phyloP scores from a whole-genome alignment of 1,140 invertebrate genomes.

The Agrilus planipennis region DNA sequence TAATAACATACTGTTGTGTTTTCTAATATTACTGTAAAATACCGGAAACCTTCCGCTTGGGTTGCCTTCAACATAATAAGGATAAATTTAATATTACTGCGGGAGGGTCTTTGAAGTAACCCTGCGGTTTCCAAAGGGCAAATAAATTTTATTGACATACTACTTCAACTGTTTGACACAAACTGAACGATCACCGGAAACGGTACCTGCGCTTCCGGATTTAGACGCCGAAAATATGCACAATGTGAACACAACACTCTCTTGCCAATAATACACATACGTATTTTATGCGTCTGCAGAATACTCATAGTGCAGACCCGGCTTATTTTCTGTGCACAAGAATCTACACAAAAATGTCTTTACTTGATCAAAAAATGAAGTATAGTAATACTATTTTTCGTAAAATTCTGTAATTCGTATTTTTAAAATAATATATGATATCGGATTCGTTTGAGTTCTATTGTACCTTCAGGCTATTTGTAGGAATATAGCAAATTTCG shows the following conservation, averaged over 20 bases:
- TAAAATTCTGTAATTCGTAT: no score
- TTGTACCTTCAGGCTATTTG: no score
- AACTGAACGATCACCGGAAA: background rate
- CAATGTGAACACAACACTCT: background rate
- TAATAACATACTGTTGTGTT: background rate
- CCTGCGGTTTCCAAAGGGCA: background rate
- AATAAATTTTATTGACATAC: no score
- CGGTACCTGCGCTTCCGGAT: background rate
- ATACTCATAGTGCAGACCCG: no score
- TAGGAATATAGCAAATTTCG: no score
- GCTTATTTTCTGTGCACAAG: no score
- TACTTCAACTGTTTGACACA: background rate
- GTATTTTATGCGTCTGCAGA: background rate
- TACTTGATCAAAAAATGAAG: no score
- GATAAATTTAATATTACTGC: no score
- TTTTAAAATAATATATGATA: no score
- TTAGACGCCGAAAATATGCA: background rate
- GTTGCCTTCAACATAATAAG: constrained; percentile 1
- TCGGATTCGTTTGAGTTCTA: no score
- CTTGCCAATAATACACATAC: background rate
- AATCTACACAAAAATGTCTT: no score
- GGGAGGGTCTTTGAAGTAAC: background rate
- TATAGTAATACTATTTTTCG: no score
- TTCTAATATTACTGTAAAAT: background rate
- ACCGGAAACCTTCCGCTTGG: background rate